Evolutionary conservation across 1,140 invertebrate genomes (phyloP), one percentile per base, ranked within the genome.

Genomic region (Drosophila pectinifera): DNA sequence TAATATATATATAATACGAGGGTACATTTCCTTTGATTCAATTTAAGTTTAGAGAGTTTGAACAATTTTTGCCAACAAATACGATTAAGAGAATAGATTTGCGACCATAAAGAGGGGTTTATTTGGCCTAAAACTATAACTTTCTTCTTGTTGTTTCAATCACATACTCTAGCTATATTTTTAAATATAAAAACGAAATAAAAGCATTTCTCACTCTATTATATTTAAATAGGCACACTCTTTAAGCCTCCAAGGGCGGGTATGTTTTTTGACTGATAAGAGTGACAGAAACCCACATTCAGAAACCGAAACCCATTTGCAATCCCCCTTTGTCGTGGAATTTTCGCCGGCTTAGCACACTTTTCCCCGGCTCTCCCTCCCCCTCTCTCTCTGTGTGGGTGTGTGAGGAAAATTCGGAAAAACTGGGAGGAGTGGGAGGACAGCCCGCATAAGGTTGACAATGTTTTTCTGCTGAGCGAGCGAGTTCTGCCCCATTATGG

Each of bases 251-350:
- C 4, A 3, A n/a, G 51, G 16, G 49, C 3, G 20, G 14, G 13
- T 22, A 4, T 31, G 28, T 42, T 55, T 48, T 74, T 42, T 72
- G 56, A 26, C 64, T 62, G 70, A 74, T 72, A 72, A 72, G 22
- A 72, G 56, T 59, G 46, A 34, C 39, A 38, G 41, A 18, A 53
- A 24, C 45, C 41, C 38, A 39, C 42, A 61, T 61, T 26, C 3
- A 14, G n/a, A 20, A 38, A 56, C 51, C 31, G 14, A 38, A 55
- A 26, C 10, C 49, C 49, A 56, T 56, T 61, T 61, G 41, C 24
- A 48, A 48, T 48, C 22, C 58, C 34, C 34, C 36, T 28, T 28
- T 22, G 39, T 34, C 48, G 4, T 3, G 34, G 28, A 65, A 49
- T 69, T 69, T 69, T 68, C 46, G 69, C 43, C 38, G 34, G 31